Conservation (phyloP, 2,797 vertebrate genomes). For the Malacoraja senta region DNA sequence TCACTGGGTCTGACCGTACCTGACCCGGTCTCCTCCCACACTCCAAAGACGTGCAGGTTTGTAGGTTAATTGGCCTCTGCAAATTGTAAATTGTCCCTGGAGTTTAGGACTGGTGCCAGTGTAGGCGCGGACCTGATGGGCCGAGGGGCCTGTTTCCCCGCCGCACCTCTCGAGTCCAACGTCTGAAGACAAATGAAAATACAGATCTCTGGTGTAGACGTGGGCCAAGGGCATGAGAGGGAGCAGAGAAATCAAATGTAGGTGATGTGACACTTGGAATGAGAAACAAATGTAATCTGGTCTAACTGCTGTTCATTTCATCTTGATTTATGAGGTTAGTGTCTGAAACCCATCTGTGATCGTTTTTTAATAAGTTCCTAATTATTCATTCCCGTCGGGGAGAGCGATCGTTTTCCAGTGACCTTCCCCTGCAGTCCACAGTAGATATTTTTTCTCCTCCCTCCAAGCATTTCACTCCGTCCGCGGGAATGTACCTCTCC, state of each 20-base stretch:
- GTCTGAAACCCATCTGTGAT: slow-evolving; percentile 36
- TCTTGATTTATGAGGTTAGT: slow-evolving; percentile 31
- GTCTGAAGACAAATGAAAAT: background rate
- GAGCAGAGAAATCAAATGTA: slow-evolving; percentile 28
- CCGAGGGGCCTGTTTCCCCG: no score
- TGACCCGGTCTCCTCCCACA: no score
- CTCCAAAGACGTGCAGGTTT: no score
- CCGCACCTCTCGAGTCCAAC: no score
- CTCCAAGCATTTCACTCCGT: background rate
- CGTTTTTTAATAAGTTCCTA: slow-evolving; percentile 32
- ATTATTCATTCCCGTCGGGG: slow-evolving; percentile 22
- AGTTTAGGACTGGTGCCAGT: no score
- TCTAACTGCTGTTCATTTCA: slow-evolving; percentile 27
- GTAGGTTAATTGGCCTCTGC: no score
- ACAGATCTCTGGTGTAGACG: slow-evolving; percentile 2
- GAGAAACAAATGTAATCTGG: slow-evolving; percentile 34
- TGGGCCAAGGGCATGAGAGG: background rate
- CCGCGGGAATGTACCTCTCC: background rate
- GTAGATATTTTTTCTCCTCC: background rate
- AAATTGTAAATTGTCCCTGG: no score
- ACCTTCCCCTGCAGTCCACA: slow-evolving; percentile 21
- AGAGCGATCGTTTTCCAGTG: slow-evolving; percentile 21
- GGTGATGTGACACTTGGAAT: slow-evolving; percentile 29
- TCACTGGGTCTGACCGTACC: no score
- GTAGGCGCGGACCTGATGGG: no score